Evolutionary conservation across 2,113 vertebrate species (phyloP), one percentile per base, ranked within the genome.

Genomic region (Arizona elegans): DNA sequence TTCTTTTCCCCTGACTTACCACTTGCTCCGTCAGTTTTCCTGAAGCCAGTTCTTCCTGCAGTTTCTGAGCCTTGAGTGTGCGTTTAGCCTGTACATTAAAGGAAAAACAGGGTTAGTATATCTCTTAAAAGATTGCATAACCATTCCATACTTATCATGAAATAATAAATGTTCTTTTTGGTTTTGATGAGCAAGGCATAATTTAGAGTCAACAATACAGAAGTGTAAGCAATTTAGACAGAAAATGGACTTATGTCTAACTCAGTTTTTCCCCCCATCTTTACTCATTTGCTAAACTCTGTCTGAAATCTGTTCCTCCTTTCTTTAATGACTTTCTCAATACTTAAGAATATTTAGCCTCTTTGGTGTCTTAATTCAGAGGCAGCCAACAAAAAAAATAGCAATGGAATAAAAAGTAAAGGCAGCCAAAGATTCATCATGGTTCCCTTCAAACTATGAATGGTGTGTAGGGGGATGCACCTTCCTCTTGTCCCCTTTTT

Each of bases 31-130:
- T 95, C 90, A 99, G 97, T 96, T 99, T 99, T 93, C 99, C 99
- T 91, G 99, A 99, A 9, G 99, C 99, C 94, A 99, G 94, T 96
- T 99, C 99, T 90, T 99, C 99, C 96, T 99, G 99, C 75, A 99
- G 98, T 94, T 99, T 99, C 95, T 99, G 99, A 47, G 99, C 99
- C 97, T 99, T 99, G 92, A 99, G 95, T 0, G 99, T 99, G 92
- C 99, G 98, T 95, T 99, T 99, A 91, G 99, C 99, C 99, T 99
- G 95, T 15, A 1, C 43, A 95, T 87, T 26, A 65, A 43, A 94
- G 0, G 43, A 33, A 87, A 85, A 94, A 0, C 5, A 53, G 15
- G 91, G 52, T 19, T 50, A 95, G 93, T 85, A 92, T 0, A 24
- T 17, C 52, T 47, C 29, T 55, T 1, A 52, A 91, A 29, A 1